A percentile compares a stretch with the other conserved stretches of the same genome.
These are phyloP conservation scores for Dynastes grantii DNA, from an alignment of 2,888 invertebrate species.

Conservation along the genomic window DNA sequence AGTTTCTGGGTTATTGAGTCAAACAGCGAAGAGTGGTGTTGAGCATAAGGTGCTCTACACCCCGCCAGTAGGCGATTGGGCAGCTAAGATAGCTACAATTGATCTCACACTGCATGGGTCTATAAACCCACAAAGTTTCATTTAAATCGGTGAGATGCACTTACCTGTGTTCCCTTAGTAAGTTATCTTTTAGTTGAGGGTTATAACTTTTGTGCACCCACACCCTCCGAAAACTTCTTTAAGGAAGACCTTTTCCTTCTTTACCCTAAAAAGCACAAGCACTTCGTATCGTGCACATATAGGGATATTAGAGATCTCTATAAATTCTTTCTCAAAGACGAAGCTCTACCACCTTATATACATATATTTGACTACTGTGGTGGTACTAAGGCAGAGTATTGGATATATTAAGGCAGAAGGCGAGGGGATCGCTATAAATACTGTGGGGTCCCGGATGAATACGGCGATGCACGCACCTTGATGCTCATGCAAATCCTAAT, in stretches of 20 bases:
- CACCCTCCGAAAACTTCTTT: conserved; percentile 1
- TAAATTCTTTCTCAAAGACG: conserved; percentile 48
- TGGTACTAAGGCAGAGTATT: conserved; percentile 46
- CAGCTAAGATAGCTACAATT: too few relatives aligned
- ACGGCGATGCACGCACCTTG: conserved; percentile 53
- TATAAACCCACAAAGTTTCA: too few relatives aligned
- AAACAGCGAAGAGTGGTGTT: too few relatives aligned
- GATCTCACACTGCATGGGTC: too few relatives aligned
- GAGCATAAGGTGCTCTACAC: too few relatives aligned
- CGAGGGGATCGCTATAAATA: conserved; percentile 53
- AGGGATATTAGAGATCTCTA: conserved; percentile 41
- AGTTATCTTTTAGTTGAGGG: too few relatives aligned
- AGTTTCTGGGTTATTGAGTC: too few relatives aligned
- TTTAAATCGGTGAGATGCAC: too few relatives aligned
- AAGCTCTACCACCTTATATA: conserved; percentile 26
- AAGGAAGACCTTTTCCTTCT: conserved; percentile 12
- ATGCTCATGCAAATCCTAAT: conserved; percentile 57
- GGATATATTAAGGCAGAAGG: conserved; percentile 51
- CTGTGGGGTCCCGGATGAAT: conserved; percentile 52
- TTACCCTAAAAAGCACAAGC: conserved; percentile 16
- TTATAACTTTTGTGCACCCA: too few relatives aligned
- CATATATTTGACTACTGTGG: conserved; percentile 43
- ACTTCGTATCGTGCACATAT: conserved; percentile 25
- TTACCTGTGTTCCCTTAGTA: too few relatives aligned
- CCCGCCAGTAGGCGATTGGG: too few relatives aligned